Evolutionary conservation across 35 echinoderm and acorn worm genomes (phyloP).

Genomic region (Amphiura filiformis): DNA sequence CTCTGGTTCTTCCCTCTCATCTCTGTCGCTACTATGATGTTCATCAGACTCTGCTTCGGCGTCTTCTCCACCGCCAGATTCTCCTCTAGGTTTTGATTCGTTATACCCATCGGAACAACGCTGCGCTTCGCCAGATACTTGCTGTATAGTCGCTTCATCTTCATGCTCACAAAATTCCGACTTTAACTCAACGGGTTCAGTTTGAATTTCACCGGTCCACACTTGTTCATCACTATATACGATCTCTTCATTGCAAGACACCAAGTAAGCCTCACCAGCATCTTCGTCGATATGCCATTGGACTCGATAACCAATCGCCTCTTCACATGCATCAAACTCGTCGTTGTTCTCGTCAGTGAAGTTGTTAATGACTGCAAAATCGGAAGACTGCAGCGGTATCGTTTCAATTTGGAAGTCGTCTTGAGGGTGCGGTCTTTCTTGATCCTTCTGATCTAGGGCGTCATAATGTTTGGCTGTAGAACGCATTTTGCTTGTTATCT

Average conservation of each 20-base stretch:
- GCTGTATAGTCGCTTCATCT: too few relatives aligned
- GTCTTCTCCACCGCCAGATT: too few relatives aligned
- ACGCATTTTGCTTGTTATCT: background rate
- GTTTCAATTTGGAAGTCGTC: background rate
- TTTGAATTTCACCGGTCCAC: background rate
- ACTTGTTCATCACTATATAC: background rate
- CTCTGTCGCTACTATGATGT: too few relatives aligned
- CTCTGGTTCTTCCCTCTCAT: too few relatives aligned
- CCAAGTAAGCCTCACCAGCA: background rate
- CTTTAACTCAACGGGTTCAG: too few relatives aligned
- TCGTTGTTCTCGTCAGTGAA: background rate
- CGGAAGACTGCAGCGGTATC: background rate
- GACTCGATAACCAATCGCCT: background rate
- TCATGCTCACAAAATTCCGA: too few relatives aligned
- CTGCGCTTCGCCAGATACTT: too few relatives aligned
- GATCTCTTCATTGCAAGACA: background rate
- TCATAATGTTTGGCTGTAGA: background rate
- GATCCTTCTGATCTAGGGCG: background rate
- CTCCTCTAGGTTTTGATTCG: too few relatives aligned
- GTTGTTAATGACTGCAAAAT: background rate
- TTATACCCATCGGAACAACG: too few relatives aligned
- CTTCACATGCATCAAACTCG: background rate
- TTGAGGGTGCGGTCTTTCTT: background rate
- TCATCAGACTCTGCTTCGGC: too few relatives aligned
- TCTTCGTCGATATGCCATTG: background rate